A percentile compares a stretch with the other conserved stretches of the same genome.
These are phyloP conservation scores for Trididemnum clinides DNA, from an alignment of 23 tunicate species.

Conservation along the genomic window DNA sequence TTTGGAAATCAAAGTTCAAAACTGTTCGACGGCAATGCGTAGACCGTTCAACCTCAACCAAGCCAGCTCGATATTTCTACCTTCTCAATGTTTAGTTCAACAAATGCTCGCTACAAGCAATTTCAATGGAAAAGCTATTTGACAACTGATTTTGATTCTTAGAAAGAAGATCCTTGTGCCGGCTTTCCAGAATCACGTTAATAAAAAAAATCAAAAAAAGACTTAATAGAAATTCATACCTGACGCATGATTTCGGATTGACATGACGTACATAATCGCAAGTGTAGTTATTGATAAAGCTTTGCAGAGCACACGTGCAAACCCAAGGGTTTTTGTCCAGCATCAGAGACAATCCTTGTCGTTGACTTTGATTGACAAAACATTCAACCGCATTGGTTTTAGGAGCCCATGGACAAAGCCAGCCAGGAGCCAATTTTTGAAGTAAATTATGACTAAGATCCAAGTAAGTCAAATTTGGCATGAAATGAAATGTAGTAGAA, in stretches of 20 bases:
- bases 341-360: neutral
- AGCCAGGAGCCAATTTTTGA: slow-evolving; percentile 18
- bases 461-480: slow-evolving; percentile 34
- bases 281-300: slow-evolving; percentile 20
- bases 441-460: slow-evolving; percentile 50
- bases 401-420: slow-evolving; percentile 55
- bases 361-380: neutral
- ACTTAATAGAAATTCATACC: too few species aligned
- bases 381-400: neutral
- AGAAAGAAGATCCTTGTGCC: too few species aligned
- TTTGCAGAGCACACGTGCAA: slow-evolving; percentile 56
- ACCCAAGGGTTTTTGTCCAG: slow-evolving; percentile 50
- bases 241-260: neutral
- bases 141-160: too few species aligned
- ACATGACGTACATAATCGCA: slow-evolving; percentile 2
- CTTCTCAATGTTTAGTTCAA: too few species aligned
- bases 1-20: too few species aligned
- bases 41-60: too few species aligned
- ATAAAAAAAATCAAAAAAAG: too few species aligned
- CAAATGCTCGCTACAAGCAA: too few species aligned
- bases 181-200: too few species aligned
- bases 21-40: too few species aligned
- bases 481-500: slow-evolving; percentile 35
- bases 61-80: too few species aligned
- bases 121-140: too few species aligned